phyloP scores from a whole-genome alignment of 2,888 invertebrate genomes.

The Hirtodrosophila histrioides region DNA sequence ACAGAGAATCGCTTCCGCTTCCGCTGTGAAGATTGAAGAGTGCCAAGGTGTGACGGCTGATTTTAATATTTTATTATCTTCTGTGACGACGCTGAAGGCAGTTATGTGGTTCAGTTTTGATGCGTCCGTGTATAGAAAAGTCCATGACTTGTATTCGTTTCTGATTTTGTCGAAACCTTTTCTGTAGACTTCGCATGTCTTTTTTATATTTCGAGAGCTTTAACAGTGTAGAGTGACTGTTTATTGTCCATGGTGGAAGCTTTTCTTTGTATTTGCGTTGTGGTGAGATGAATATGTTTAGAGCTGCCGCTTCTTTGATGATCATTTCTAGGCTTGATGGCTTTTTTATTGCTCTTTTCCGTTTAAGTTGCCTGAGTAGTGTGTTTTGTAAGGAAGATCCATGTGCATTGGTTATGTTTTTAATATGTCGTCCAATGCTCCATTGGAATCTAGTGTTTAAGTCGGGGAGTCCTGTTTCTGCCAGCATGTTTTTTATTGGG shows the following conservation, averaged over 20 bases:
- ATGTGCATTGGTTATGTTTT: constrained; percentile 3
- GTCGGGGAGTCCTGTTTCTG: constrained; percentile 3
- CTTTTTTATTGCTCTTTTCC: constrained; percentile 4
- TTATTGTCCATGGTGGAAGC: constrained; percentile 4
- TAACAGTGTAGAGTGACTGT: not conserved
- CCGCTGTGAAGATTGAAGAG: constrained; percentile 12
- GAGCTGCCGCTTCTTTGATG: not conserved
- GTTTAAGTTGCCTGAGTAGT: not conserved
- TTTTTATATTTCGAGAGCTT: constrained; percentile 8
- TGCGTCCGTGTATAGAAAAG: constrained; percentile 10
- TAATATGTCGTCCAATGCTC: constrained; percentile 1
- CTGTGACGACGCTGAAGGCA: constrained; percentile 8
- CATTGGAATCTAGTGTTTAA: too few relatives aligned
- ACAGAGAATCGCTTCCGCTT: constrained; percentile 13
- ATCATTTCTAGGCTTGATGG: constrained; percentile 1
- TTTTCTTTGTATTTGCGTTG: constrained; percentile 3
- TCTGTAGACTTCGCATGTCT: constrained; percentile 8
- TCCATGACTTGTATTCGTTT: constrained; percentile 9
- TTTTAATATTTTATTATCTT: constrained; percentile 6
- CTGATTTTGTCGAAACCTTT: constrained; percentile 6
- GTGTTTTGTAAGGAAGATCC: not conserved
- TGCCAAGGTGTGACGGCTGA: constrained; percentile 8
- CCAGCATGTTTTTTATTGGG: constrained; percentile 2
- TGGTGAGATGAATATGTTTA: not conserved
- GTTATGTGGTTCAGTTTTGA: constrained; percentile 12